A percentile compares a stretch with the other conserved stretches of the same genome.
Evolutionary conservation across 2,888 invertebrate species (phyloP).

Genomic region (Acleris cristana): DNA sequence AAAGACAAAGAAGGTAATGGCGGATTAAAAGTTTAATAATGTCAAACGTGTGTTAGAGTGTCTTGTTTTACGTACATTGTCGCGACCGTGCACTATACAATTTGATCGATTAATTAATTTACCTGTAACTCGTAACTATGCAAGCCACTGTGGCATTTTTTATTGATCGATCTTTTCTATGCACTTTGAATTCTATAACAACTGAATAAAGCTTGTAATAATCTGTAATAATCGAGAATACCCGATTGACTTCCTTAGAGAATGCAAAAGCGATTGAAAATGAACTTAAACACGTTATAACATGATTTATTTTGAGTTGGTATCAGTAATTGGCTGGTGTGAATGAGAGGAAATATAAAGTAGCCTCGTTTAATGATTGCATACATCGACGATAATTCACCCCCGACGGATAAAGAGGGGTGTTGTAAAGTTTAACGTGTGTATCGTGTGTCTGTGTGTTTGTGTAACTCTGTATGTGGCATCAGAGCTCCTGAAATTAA

Average conservation of each 20-base stretch:
- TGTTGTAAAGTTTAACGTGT: too few species aligned
- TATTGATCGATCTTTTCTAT: slow-evolving; percentile 12
- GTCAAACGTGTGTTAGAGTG: too few species aligned
- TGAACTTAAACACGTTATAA: neutral
- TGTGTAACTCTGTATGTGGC: too few species aligned
- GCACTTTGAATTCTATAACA: neutral
- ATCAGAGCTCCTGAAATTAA: too few species aligned
- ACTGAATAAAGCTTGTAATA: neutral
- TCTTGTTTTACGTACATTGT: too few species aligned
- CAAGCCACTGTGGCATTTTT: neutral
- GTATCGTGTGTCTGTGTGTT: too few species aligned
- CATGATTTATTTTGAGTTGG: neutral
- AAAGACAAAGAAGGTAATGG: too few species aligned
- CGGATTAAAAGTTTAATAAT: too few species aligned
- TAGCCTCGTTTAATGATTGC: slow-evolving; percentile 16
- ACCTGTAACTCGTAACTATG: neutral
- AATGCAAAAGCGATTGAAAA: neutral
- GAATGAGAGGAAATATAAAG: slow-evolving; percentile 15
- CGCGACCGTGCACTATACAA: neutral
- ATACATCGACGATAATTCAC: slow-evolving; percentile 9
- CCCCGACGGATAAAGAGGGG: too few species aligned
- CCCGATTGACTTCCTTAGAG: neutral
- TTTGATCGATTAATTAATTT: neutral
- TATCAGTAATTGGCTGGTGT: slow-evolving; percentile 15
- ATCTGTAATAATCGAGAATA: neutral